Evolutionary conservation across 2,888 invertebrate species (phyloP).

Genomic region (Cyrtodaria siliqua): DNA sequence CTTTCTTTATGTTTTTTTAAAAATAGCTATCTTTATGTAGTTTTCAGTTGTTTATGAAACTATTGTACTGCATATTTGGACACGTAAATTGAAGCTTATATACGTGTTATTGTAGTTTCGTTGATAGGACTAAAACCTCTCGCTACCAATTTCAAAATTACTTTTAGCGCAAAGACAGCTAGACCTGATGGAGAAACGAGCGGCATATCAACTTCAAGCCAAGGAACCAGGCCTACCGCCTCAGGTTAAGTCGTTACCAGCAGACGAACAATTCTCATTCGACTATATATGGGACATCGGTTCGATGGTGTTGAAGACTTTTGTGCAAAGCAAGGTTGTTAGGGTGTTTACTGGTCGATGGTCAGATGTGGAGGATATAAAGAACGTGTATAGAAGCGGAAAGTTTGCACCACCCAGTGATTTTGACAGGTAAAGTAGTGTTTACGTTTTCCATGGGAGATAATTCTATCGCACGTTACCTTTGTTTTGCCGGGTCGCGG

Average conservation of each 20-base stretch:
- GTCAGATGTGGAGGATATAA: constrained; percentile 80
- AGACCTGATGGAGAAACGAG: constrained; percentile 82
- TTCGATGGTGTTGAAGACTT: constrained; percentile 17
- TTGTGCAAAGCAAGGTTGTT: constrained; percentile 50
- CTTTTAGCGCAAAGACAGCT: constrained; percentile 74
- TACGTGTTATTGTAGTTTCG: no score
- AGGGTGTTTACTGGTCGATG: constrained; percentile 74
- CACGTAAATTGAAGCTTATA: no score
- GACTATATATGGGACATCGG: constrained; percentile 47
- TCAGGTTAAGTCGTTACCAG: constrained; percentile 44
- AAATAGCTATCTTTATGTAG: no score
- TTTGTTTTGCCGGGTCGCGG: no score
- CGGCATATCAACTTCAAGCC: constrained; percentile 41
- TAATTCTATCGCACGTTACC: no score
- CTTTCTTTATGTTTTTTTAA: no score
- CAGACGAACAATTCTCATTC: constrained; percentile 39
- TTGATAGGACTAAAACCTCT: no score
- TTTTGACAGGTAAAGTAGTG: constrained; percentile 41
- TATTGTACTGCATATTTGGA: no score
- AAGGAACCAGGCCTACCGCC: constrained; percentile 47
- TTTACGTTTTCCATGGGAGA: no score
- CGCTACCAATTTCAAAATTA: no score
- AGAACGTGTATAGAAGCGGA: constrained; percentile 75
- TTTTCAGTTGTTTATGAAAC: no score
- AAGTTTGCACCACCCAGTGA: constrained; percentile 56